Evolutionary conservation across 2,113 vertebrate genomes (phyloP).

Genomic region (Siphamia tubifer): DNA sequence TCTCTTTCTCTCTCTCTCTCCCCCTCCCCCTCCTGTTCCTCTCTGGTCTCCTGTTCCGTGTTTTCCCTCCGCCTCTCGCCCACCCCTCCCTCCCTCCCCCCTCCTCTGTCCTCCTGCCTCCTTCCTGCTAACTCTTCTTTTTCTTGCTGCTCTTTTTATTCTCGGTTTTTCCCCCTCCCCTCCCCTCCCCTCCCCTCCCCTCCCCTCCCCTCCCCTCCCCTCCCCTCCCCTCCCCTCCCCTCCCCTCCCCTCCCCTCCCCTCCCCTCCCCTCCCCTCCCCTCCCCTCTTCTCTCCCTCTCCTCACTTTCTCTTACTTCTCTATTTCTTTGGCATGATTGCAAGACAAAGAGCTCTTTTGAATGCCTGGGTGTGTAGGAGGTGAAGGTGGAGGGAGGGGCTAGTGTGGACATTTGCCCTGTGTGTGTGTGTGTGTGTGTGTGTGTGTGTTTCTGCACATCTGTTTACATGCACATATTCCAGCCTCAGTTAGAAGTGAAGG

Average conservation of each 20-base stretch:
- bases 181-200: background rate
- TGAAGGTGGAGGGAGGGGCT: constrained; percentile 71
- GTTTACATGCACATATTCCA: constrained; percentile 63
- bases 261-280: background rate
- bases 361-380: constrained; percentile 76
- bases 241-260: background rate
- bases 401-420: constrained; percentile 60
- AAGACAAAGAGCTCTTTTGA: constrained; percentile 79
- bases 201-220: background rate
- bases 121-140: constrained; percentile 46
- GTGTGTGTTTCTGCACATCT: constrained; percentile 15
- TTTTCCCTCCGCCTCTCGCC: constrained; percentile 43
- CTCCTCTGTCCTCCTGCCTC: constrained; percentile 50
- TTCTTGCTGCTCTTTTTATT: constrained; percentile 52
- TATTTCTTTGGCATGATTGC: constrained; percentile 60
- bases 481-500: constrained; percentile 39
- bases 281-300: background rate
- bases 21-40: constrained; percentile 33
- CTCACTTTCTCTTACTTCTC: constrained; percentile 31
- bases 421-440: constrained; percentile 33
- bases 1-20: constrained; percentile 28
- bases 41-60: constrained; percentile 42
- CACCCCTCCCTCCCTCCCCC: background rate
- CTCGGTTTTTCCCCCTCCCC: background rate
- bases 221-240: background rate